A percentile compares a stretch with the other conserved stretches of the same genome.
phyloP scores from a whole-genome alignment of 1,140 invertebrate genomes.

The Thaumatotibia leucotreta region DNA sequence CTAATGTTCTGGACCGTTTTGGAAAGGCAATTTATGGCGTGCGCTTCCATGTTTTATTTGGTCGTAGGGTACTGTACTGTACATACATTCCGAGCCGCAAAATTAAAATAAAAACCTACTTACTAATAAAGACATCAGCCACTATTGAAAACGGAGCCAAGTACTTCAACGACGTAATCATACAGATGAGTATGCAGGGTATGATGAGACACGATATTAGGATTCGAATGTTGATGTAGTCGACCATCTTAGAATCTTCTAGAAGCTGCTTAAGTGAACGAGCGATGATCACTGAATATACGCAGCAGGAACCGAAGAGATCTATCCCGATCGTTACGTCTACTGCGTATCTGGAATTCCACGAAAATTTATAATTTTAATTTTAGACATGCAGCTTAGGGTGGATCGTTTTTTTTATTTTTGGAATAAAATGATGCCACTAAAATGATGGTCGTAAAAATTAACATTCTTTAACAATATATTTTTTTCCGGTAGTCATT shows the following conservation, averaged over 20 bases:
- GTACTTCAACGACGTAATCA: constrained; percentile 5
- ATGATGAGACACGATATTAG: background rate
- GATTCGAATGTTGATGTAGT: background rate
- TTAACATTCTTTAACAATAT: too few species aligned
- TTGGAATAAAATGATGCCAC: too few species aligned
- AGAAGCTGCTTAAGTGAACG: constrained; percentile 10
- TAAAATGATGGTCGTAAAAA: too few species aligned
- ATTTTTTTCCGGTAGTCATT: too few species aligned
- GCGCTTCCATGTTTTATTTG: too few species aligned
- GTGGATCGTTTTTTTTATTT: too few species aligned
- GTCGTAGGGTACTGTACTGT: too few species aligned
- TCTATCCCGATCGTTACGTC: constrained; percentile 2
- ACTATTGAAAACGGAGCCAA: constrained; percentile 15
- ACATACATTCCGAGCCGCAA: too few species aligned
- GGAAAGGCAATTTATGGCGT: too few species aligned
- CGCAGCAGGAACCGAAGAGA: constrained; percentile 15
- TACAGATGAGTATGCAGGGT: background rate
- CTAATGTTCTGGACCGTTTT: too few species aligned
- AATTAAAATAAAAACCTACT: constrained; percentile 4
- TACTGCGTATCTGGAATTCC: constrained; percentile 13
- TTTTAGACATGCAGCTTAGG: too few species aligned
- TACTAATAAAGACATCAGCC: constrained; percentile 7
- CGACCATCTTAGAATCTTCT: background rate
- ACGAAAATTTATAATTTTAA: too few species aligned
- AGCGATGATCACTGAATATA: constrained; percentile 11